Conservation (phyloP, 2,888 invertebrate species). For the Tiliacea aurago region DNA sequence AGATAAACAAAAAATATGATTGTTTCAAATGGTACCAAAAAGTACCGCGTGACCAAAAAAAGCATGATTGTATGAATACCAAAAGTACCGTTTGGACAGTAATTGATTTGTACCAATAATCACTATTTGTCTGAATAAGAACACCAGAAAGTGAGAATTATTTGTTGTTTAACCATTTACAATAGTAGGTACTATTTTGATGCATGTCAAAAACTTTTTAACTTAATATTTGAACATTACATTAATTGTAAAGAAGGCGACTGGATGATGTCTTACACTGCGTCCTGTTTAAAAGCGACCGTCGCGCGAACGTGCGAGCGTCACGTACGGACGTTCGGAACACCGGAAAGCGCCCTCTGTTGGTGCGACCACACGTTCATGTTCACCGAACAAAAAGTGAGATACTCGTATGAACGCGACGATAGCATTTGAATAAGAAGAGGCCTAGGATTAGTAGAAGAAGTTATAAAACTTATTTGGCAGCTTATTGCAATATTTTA, state of each 20-base stretch:
- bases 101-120: conserved; percentile 1
- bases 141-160: background rate
- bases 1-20: background rate
- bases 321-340: no score
- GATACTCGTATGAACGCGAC: no score
- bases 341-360: no score
- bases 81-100: background rate
- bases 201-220: background rate
- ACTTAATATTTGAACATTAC: background rate
- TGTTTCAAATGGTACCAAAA: conserved; percentile 31
- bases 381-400: no score
- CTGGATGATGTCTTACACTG: background rate
- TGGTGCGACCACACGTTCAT: no score
- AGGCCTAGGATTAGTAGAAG: background rate
- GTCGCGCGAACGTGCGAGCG: no score
- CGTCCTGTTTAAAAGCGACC: no score
- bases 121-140: background rate
- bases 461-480: background rate
- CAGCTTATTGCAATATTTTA: conserved; percentile 6
- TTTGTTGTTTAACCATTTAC: background rate
- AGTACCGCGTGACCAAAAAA: conserved; percentile 24
- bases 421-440: no score
- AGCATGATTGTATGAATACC: background rate
- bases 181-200: background rate
- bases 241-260: conserved; percentile 33